Percentiles rank a stretch among this genome's conserved stretches.
Evolutionary conservation across 2,113 vertebrate genomes (phyloP).

Genomic region (Hypanus sabinus): DNA sequence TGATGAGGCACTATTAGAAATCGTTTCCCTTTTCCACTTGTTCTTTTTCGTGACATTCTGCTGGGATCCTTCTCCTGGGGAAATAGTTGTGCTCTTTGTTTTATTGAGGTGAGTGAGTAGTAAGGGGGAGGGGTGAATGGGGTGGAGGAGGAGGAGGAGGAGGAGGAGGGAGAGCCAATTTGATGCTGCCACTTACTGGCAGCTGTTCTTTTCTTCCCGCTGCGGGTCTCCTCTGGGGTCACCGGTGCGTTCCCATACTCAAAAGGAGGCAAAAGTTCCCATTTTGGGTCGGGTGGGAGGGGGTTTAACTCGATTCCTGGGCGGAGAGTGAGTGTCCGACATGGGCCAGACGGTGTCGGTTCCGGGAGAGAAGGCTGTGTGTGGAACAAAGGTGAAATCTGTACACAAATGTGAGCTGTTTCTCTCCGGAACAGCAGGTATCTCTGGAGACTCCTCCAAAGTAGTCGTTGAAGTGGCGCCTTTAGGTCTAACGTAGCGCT

Average conservation of each 20-base stretch:
- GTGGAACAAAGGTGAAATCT: too few species aligned
- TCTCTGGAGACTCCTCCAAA: background rate
- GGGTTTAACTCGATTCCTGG: background rate
- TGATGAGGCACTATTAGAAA: too few species aligned
- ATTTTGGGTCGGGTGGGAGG: background rate
- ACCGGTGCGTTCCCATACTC: background rate
- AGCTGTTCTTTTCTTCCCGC: background rate
- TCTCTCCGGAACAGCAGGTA: background rate
- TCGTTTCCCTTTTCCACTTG: background rate
- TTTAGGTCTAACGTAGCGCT: background rate
- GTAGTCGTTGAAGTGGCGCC: background rate
- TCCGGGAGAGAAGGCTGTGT: background rate
- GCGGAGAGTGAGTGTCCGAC: background rate
- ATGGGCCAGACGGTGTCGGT: too few species aligned
- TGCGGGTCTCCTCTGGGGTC: background rate
- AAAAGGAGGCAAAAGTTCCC: background rate
- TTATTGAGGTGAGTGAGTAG: slow-evolving; percentile 23
- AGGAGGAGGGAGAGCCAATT: background rate
- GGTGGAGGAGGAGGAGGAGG: background rate
- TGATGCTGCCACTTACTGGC: background rate
- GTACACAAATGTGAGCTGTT: background rate
- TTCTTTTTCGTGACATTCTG: background rate
- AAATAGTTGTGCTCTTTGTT: background rate
- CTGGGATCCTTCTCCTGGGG: background rate
- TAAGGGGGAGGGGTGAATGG: background rate